Base-by-base conservation (phyloP, 2,888 invertebrate species). In the Drosophila mercatorum region DNA sequence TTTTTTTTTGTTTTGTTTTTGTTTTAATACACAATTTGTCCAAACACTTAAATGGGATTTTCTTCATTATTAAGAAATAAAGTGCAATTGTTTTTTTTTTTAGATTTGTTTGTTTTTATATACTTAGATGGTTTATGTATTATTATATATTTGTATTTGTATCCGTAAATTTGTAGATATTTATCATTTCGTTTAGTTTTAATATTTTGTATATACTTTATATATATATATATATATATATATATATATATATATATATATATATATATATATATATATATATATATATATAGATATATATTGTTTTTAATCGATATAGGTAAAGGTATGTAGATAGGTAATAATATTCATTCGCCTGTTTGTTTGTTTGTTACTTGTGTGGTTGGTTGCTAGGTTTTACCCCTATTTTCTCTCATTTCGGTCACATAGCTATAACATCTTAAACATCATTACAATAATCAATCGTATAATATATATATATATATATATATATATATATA, bases 21-120 rank as follows among this genome's bases (percentile, higher is more conserved):
- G 59, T 77, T 88, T 88, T 84, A 89, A 88, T 88, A 88, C 89
- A 89, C 87, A 88, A 75, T 88, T 84, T 88, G 87, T 91, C 91
- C 91, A 91, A 91, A 91, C 91, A 91, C 87, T 91, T 91, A 91
- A 91, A 90, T 88, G 86, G 89, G 86, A 81, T 86, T 91, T 88
- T 81, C 78, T 86, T 89, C 81, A 83, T 84, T 84, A 89, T 81
- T 88, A 83, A 85, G 85, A 91, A 91, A 91, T 91, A 90, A 90
- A 88, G 91, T 91, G 91, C 91, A 87, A 84, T 89, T 79, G 22
- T 22, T 22, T 22, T 22, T 22, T 22, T 87, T 90, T 86, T 83
- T 80, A 55, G 59, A 61, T 85, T 78, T 59, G 61, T 73, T 73
- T 64, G 53, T 80, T 79, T 81, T 84, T 74, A 49, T 58, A 72